Base-by-base conservation (phyloP, 2,888 invertebrate genomes). In the Amiota communis region DNA sequence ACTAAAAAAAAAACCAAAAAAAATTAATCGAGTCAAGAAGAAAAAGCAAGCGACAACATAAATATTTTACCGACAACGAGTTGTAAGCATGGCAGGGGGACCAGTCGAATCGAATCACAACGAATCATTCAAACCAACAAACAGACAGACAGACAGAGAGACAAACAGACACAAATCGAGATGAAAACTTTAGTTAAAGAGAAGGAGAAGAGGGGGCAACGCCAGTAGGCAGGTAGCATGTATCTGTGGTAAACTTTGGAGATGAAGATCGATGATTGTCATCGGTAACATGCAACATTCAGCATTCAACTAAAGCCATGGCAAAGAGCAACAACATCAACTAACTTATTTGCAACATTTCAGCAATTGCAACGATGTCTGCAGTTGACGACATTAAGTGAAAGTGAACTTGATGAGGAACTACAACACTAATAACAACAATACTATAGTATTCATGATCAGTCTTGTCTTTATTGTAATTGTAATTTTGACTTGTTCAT, bases 231-330 rank as follows among this genome's bases (percentile, higher is more conserved):
- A 61, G 61, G 23, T 49, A 53, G 53, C 36, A 8, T 9, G 36
- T 46, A 68, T 49, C 70, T 64, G 73, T 71, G 71, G 70, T 73
- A 70, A 77, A 80, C 75, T 75, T 70, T 75, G 75, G 77, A 81
- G 84, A 87, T 87, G 86, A 87, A 86, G 86, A 87, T 87, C 87
- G 84, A 86, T 86, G 87, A 87, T 87, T 87, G 86, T 84, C 87
- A 84, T 80, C 71, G 71, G 57, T 23, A 71, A 63, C 76, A 71
- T 74, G 70, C 71, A 70, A 56, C 46, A 71, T 49, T 51, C 63
- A 71, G n/a, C 53, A 69, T 48, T 49, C 68, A 77, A 72, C 75
- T 77, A 74, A 78, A 78, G 74, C 79, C 1, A 53, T 53, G 53
- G 53, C 53, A 53, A 53, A 53, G n/a, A 12, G 13, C 53, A 23